phyloP scores from a whole-genome alignment of 1,140 invertebrate genomes.

The Amyelois transitella region DNA sequence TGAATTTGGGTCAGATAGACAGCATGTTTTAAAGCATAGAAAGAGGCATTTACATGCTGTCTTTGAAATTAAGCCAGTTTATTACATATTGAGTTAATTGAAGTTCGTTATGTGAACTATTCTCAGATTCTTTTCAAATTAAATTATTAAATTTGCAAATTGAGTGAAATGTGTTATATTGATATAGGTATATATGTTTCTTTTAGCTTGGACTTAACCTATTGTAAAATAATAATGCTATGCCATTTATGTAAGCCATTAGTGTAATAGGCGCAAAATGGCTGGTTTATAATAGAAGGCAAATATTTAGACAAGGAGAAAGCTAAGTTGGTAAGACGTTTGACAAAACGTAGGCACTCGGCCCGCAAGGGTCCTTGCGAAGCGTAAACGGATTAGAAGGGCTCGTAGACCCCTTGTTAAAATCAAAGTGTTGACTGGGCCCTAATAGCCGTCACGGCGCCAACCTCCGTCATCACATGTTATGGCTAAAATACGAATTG shows the following conservation, averaged over 20 bases:
- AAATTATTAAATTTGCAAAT: too few species aligned
- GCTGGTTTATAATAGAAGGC: constrained; percentile 15
- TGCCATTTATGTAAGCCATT: background rate
- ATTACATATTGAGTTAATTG: too few species aligned
- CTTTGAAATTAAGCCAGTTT: too few species aligned
- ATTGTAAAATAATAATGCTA: too few species aligned
- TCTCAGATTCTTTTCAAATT: too few species aligned
- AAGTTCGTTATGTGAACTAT: too few species aligned
- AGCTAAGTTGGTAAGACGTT: constrained; percentile 31
- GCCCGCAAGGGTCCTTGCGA: constrained; percentile 32
- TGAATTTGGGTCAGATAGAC: background rate
- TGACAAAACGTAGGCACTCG: constrained; percentile 39
- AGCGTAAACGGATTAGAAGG: constrained; percentile 53
- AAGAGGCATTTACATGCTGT: too few species aligned
- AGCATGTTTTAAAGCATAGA: too few species aligned
- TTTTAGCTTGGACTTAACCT: too few species aligned
- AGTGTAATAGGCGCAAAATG: background rate
- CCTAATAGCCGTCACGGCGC: constrained; percentile 37
- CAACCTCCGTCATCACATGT: constrained; percentile 4
- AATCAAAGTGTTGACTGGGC: constrained; percentile 51
- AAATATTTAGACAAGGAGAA: constrained; percentile 33
- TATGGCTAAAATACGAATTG: background rate
- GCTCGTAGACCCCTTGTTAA: constrained; percentile 42
- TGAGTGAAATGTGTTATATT: too few species aligned
- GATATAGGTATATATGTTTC: too few species aligned